Percentiles rank a stretch among this genome's conserved stretches.
Conservation (phyloP, 2,797 vertebrate species). For the Chromis chromis region DNA sequence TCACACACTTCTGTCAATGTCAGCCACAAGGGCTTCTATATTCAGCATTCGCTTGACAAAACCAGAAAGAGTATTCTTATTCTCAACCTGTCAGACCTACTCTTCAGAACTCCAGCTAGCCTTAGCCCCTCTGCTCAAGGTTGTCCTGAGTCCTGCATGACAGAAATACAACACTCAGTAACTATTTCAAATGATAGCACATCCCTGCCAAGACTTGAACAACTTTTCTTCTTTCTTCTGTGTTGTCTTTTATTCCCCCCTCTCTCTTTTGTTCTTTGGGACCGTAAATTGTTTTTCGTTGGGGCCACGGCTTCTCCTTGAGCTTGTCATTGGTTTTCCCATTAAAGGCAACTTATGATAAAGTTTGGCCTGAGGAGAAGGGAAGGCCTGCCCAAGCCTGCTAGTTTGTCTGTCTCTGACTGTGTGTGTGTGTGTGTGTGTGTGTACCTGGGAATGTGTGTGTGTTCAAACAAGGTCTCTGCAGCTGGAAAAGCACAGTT, state of each 20-base stretch:
- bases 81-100: constrained; percentile 40
- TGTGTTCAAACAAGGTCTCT: neutral
- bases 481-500: neutral
- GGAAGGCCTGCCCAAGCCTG: constrained; percentile 18
- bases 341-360: constrained; percentile 70
- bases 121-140: constrained; percentile 60
- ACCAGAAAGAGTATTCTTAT: constrained; percentile 28
- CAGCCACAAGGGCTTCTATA: constrained; percentile 35
- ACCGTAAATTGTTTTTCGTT: constrained; percentile 59
- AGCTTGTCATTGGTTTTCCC: constrained; percentile 71
- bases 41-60: constrained; percentile 37
- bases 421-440: constrained; percentile 15
- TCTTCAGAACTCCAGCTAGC: constrained; percentile 41
- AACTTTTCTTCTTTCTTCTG: constrained; percentile 59
- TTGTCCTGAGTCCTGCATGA: constrained; percentile 53
- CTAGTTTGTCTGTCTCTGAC: constrained; percentile 16
- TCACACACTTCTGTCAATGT: constrained; percentile 36
- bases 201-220: constrained; percentile 46
- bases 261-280: constrained; percentile 48
- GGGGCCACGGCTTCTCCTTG: constrained; percentile 65
- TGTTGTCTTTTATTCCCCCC: constrained; percentile 54
- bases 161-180: constrained; percentile 62
- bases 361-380: constrained; percentile 61
- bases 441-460: constrained; percentile 5
- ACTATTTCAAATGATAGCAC: constrained; percentile 69